Evolutionary conservation across 2,113 vertebrate genomes (phyloP), one percentile per base, ranked within the genome.

Genomic region (Anhinga rufa): DNA sequence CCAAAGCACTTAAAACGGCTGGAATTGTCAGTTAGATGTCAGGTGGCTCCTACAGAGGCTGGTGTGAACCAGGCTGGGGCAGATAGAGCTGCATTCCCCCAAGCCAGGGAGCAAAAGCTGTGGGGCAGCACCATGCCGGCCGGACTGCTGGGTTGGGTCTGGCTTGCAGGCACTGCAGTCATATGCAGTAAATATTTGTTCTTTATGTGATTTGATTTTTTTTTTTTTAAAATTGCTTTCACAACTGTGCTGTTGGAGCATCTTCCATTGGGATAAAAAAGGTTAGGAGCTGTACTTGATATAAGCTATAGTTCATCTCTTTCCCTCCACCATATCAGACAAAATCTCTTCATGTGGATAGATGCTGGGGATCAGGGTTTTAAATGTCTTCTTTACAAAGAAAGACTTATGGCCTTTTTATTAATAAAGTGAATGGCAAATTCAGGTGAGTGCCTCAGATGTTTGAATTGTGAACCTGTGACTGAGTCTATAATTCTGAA

Each of bases 71-170:
- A 72, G 91, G 51, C 34, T 22, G 57, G 64, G n/a, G 69, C 28
- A 25, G 55, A 19, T 31, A 4, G 1, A 6, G 16, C 32, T 3
- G 1, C 46, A 1, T 15, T 61, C 16, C 40, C 22, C 15, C 14
- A 29, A 6, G 8, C 8, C 42, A 32, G 54, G 24, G 38, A 68
- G 40, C 42, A 31, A 9, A 32, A 46, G 28, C 61, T 38, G 55
- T 12, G 2, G 69, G 79, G 66, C 88, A 78, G 91, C 60, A 12
- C 36, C 5, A 1, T 18, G 52, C 46, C 1, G 1, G 20, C 57
- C 46, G 0, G 1, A 40, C 32, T 38, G 22, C 60, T 3, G 1
- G 18, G 2, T 14, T 7, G 0, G 19, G 10, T 51, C 72, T 57
- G 55, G 46, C 84, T 80, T 65, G 48, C 22, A 69, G 54, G 64